phyloP scores from a whole-genome alignment of 2,113 vertebrate genomes.

The Cololabis saira region DNA sequence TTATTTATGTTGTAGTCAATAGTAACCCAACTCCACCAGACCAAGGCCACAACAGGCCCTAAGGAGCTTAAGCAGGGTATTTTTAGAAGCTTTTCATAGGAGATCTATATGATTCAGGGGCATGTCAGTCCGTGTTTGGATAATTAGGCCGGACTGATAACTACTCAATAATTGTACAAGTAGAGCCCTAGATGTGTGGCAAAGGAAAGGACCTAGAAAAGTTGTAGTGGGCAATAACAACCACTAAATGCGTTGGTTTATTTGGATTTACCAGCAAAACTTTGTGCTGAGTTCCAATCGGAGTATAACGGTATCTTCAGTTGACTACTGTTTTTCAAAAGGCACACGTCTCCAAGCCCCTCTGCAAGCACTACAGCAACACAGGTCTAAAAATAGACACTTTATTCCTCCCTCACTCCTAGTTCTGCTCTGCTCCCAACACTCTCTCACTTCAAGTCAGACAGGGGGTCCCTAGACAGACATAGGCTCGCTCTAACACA shows the following conservation, averaged over 20 bases:
- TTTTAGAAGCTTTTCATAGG: constrained; percentile 63
- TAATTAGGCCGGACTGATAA: constrained; percentile 44
- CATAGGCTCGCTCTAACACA: constrained; percentile 32
- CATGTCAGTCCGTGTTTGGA: constrained; percentile 46
- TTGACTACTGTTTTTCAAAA: constrained; percentile 18
- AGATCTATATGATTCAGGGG: constrained; percentile 65
- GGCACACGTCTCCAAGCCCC: constrained; percentile 36
- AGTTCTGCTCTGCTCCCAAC: constrained; percentile 56
- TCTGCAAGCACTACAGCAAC: constrained; percentile 67
- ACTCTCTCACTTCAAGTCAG: constrained; percentile 64
- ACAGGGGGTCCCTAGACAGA: constrained; percentile 75
- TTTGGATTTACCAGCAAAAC: neutral
- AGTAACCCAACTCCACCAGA: constrained; percentile 47
- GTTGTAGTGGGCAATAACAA: neutral
- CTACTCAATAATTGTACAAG: constrained; percentile 41
- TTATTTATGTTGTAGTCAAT: constrained; percentile 58
- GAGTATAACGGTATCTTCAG: constrained; percentile 7
- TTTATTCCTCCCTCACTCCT: constrained; percentile 63
- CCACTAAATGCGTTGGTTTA: neutral
- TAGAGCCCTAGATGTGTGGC: constrained; percentile 19
- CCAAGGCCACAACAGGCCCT: constrained; percentile 44
- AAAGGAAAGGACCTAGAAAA: constrained; percentile 4
- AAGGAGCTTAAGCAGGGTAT: constrained; percentile 58
- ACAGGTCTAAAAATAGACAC: constrained; percentile 78
- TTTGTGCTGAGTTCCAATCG: neutral